These are phyloP conservation scores for Erebia palarica DNA, from an alignment of 2,888 invertebrate genomes.

Conservation along the genomic window DNA sequence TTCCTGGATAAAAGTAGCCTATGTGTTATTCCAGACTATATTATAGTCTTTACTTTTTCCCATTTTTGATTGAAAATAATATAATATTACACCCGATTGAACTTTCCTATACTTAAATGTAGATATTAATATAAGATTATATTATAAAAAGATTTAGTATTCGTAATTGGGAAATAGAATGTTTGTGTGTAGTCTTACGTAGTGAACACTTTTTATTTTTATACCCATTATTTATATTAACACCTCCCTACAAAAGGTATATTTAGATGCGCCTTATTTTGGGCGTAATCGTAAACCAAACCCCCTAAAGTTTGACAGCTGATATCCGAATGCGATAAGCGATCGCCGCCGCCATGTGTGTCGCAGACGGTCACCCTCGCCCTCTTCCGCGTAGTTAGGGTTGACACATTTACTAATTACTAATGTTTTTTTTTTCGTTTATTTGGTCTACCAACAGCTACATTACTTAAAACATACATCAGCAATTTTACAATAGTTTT, in stretches of 20 bases:
- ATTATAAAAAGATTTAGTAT: constrained; percentile 4
- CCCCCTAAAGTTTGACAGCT: constrained; percentile 64
- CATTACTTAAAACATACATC: too few relatives aligned
- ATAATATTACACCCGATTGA: not conserved
- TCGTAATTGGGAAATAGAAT: not conserved
- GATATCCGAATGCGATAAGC: constrained; percentile 71
- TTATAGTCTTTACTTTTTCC: too few relatives aligned
- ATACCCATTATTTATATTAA: constrained; percentile 32
- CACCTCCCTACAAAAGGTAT: constrained; percentile 41
- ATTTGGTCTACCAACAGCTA: too few relatives aligned
- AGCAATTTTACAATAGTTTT: too few relatives aligned
- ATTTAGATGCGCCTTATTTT: constrained; percentile 50
- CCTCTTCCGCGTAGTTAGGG: constrained; percentile 31
- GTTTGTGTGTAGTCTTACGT: constrained; percentile 2
- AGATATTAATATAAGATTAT: not conserved
- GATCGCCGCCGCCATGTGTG: constrained; percentile 66
- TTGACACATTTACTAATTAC: not conserved
- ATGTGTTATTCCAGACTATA: too few relatives aligned
- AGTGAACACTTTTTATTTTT: constrained; percentile 12
- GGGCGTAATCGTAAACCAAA: constrained; percentile 51
- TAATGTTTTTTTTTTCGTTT: too few relatives aligned
- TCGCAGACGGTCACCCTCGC: constrained; percentile 45
- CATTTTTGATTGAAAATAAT: too few relatives aligned
- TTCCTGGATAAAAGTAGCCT: too few relatives aligned
- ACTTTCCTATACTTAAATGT: not conserved